Evolutionary conservation across 2,888 invertebrate genomes (phyloP).

Genomic region (Archips xylosteana): DNA sequence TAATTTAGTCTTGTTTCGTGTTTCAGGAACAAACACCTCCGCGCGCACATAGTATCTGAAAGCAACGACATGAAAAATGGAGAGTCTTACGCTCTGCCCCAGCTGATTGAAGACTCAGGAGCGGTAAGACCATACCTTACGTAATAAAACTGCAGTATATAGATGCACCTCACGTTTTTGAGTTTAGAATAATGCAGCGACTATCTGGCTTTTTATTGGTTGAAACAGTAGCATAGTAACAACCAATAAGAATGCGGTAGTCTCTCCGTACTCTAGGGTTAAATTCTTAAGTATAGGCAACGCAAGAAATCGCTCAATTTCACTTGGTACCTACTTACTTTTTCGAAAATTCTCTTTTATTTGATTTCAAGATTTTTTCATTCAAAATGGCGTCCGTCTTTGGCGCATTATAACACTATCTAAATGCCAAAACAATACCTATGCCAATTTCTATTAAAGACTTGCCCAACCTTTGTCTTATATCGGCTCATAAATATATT

Average conservation of each 20-base stretch:
- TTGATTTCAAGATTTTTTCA: too few species aligned
- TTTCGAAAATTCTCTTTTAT: too few species aligned
- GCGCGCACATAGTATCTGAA: conserved; percentile 90
- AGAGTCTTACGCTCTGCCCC: conserved; percentile 81
- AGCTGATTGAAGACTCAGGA: conserved; percentile 83
- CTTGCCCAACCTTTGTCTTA: too few species aligned
- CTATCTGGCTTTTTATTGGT: neutral
- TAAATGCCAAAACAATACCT: too few species aligned
- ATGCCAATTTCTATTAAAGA: too few species aligned
- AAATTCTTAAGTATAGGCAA: neutral
- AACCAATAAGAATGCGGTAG: neutral
- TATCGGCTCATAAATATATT: too few species aligned
- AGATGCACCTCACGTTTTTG: neutral
- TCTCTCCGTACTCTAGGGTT: neutral
- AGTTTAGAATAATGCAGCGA: neutral
- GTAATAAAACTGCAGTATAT: conserved; percentile 2
- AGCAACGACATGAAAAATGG: conserved; percentile 86
- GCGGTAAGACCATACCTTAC: conserved; percentile 63
- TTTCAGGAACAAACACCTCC: conserved; percentile 89
- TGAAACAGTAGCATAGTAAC: neutral
- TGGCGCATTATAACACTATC: too few species aligned
- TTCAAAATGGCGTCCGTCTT: too few species aligned
- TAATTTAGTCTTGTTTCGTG: neutral
- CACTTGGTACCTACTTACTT: too few species aligned
- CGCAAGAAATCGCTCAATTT: neutral